Evolutionary conservation across 2,797 vertebrate genomes (phyloP).

Genomic region (Epinephelus malabaricus): DNA sequence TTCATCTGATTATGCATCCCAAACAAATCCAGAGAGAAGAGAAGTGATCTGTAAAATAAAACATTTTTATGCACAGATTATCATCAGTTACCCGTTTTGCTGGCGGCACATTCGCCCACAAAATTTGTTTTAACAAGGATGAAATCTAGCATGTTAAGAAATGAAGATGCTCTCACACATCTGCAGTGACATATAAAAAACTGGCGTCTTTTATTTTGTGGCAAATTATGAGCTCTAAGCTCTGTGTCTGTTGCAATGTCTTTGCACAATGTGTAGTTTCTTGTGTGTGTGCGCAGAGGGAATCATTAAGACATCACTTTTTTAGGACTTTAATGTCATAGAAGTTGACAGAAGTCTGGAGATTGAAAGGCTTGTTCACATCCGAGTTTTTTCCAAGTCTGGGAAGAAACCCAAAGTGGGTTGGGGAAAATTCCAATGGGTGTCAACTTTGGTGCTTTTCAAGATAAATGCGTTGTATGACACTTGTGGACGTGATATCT

Average conservation of each 20-base stretch:
- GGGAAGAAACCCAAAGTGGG: constrained; percentile 3
- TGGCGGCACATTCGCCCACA: constrained; percentile 19
- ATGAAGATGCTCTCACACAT: constrained; percentile 9
- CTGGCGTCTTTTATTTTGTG: neutral
- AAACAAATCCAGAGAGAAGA: constrained; percentile 44
- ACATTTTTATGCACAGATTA: constrained; percentile 35
- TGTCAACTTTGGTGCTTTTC: constrained; percentile 40
- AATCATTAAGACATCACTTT: constrained; percentile 18
- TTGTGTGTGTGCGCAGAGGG: constrained; percentile 1
- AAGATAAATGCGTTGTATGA: constrained; percentile 31
- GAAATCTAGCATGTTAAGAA: constrained; percentile 15
- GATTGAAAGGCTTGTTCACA: constrained; percentile 29
- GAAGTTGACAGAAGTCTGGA: constrained; percentile 30
- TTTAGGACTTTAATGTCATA: constrained; percentile 9
- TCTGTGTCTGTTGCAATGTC: neutral
- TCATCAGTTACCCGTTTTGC: constrained; percentile 19
- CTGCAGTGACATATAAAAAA: constrained; percentile 5
- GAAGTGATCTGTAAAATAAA: constrained; percentile 39
- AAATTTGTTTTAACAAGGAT: constrained; percentile 25
- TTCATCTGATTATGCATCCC: constrained; percentile 39
- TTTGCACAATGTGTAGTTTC: neutral
- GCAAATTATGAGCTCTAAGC: constrained; percentile 13
- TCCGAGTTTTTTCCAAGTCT: constrained; percentile 22
- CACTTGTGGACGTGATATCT: constrained; percentile 13
- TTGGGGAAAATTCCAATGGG: constrained; percentile 21